phyloP scores from a whole-genome alignment of 2,113 vertebrate species.

The Anarrhichthys ocellatus region DNA sequence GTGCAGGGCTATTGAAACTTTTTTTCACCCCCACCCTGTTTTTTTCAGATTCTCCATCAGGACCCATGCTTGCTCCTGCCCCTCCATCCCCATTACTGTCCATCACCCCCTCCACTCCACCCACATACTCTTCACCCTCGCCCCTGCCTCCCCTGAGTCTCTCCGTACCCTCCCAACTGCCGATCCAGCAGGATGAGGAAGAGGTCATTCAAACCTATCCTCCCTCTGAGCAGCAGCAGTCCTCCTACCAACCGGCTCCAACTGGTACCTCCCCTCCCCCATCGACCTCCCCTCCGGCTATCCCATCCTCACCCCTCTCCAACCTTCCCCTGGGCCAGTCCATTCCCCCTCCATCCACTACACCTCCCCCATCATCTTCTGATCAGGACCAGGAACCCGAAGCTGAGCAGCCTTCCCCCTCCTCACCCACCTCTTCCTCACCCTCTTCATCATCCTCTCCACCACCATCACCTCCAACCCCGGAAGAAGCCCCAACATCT shows the following conservation, averaged over 20 bases:
- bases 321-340: conserved; percentile 66
- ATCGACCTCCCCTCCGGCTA: conserved; percentile 63
- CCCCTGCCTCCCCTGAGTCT: conserved; percentile 64
- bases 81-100: conserved; percentile 62
- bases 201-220: conserved; percentile 6
- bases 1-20: neutral
- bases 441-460: conserved; percentile 70
- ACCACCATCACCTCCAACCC: conserved; percentile 77
- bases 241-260: conserved; percentile 55
- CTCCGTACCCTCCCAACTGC: conserved; percentile 58
- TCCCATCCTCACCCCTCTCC: conserved; percentile 62
- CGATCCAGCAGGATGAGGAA: conserved; percentile 34
- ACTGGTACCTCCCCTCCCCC: conserved; percentile 58
- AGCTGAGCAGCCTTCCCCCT: conserved; percentile 58
- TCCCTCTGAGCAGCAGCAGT: conserved; percentile 31
- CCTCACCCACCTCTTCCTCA: conserved; percentile 60
- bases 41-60: conserved; percentile 73
- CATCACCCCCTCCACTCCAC: conserved; percentile 58
- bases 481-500: conserved; percentile 78
- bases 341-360: conserved; percentile 65
- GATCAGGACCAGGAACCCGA: conserved; percentile 66
- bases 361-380: conserved; percentile 73
- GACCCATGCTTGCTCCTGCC: conserved; percentile 41
- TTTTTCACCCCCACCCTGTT: neutral
- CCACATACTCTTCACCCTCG: conserved; percentile 63